Base-by-base conservation (phyloP, 2,113 vertebrate genomes). In the Tragelaphus buxtoni region DNA sequence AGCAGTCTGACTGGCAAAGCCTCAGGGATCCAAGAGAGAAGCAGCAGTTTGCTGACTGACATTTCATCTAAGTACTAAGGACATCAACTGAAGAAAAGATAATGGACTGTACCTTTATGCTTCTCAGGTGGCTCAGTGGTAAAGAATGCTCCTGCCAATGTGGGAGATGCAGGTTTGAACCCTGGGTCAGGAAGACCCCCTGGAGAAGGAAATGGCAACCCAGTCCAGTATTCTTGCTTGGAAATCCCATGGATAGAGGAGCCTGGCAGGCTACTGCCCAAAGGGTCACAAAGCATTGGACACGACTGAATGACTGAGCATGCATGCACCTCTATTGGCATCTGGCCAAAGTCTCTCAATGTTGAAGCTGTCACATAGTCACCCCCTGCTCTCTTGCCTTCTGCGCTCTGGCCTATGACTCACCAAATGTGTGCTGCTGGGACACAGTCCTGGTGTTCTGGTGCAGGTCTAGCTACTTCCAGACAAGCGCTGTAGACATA, bases 41-140 rank as follows among this genome's bases (percentile, higher is more conserved):
- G 45, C 16, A 56, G 20, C 39, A 77, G 87, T 86, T 95, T 79
- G n/a, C 80, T 96, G 74, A 95, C 26, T 92, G 93, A 76, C 94
- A 97, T 95, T 96, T 96, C 80, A 74, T 83, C 79, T 92, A 97
- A 95, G 80, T 89, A 95, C 32, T 95, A 94, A 92, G 24, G 91
- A 95, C 84, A 94, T 35, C n/a, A n/a, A 30, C 74, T 79, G 42
- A 86, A 95, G n/a, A 89, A 35, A 96, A 94, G 63, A 92, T 45
- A 47, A 16, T 94, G 45, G 51, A 65, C 83, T 93, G 88, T 58
- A 96, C 84, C 69, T 74, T 42, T 74, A 42, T 74, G 69, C 35
- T 74, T 74, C 69, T 74, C 39, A 42, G 22, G 11, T 42, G 69
- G 69, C 39, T 74, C 69, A 13, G 69, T 42, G 69, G 14, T 74